Conservation (phyloP, 1,140 invertebrate genomes). For the Pissodes strobi region DNA sequence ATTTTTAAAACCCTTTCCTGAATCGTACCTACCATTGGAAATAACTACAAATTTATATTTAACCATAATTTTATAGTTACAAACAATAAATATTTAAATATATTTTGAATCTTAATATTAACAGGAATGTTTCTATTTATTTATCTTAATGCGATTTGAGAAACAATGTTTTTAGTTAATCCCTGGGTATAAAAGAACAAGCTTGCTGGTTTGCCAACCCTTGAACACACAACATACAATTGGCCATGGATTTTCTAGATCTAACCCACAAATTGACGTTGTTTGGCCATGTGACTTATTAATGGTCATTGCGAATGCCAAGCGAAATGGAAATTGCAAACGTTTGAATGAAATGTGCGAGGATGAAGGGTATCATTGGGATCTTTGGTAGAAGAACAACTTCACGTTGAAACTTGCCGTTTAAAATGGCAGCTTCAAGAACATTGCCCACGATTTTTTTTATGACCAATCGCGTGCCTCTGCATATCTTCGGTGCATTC, state of each 20-base stretch:
- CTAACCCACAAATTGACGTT: conserved; percentile 46
- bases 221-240: conserved; percentile 49
- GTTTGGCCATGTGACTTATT: conserved; percentile 62
- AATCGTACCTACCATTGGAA: too few species aligned
- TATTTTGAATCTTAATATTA: too few species aligned
- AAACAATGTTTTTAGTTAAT: too few species aligned
- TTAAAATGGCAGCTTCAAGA: conserved; percentile 58
- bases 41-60: too few species aligned
- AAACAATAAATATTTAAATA: too few species aligned
- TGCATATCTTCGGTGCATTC: conserved; percentile 55
- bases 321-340: conserved; percentile 59
- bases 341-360: conserved; percentile 53
- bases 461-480: conserved; percentile 48
- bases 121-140: too few species aligned
- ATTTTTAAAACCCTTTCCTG: too few species aligned
- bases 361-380: conserved; percentile 54
- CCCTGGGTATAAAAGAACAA: too few species aligned
- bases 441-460: conserved; percentile 49
- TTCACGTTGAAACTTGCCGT: conserved; percentile 56
- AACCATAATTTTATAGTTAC: too few species aligned
- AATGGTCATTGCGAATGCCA: conserved; percentile 60
- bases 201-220: conserved; percentile 47
- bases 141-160: too few species aligned
- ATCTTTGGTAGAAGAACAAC: conserved; percentile 57
- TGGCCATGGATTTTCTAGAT: conserved; percentile 51